Percentiles rank a stretch among this genome's conserved stretches.
Conservation (phyloP, 2,113 vertebrate genomes). For the Accipiter virgatus region DNA sequence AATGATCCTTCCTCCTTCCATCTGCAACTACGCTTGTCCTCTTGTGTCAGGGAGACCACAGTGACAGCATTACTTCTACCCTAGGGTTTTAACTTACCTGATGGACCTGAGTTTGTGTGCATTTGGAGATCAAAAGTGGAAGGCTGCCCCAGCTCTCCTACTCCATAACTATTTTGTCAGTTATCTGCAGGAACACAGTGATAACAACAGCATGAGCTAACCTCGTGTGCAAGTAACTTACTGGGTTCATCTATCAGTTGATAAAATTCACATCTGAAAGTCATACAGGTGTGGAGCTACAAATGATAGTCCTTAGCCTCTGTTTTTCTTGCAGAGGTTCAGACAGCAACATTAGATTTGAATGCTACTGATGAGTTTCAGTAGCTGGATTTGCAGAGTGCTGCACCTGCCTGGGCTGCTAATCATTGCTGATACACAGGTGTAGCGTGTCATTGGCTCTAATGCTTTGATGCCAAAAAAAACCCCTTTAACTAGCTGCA, state of each 20-base stretch:
- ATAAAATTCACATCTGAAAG: not conserved
- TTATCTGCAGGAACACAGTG: not conserved
- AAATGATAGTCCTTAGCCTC: not conserved
- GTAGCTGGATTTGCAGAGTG: not conserved
- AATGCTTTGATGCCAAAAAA: not conserved
- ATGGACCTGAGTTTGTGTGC: not conserved
- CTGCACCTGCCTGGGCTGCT: not conserved
- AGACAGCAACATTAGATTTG: not conserved
- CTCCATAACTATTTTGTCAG: rapidly evolving
- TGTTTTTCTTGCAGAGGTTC: not conserved
- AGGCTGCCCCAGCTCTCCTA: not conserved
- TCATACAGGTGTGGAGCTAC: not conserved
- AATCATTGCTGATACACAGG: not conserved
- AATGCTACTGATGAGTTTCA: not conserved
- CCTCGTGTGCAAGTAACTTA: not conserved
- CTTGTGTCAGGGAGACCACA: not conserved
- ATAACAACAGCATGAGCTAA: not conserved
- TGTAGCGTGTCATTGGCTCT: not conserved
- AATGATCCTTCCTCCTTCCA: not conserved
- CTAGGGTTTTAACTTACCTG: not conserved
- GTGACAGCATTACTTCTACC: too few species aligned
- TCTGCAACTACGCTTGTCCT: not conserved
- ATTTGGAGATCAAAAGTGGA: not conserved
- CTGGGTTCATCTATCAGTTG: not conserved
- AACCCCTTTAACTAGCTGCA: not conserved